Conservation (phyloP, 1,140 invertebrate species). For the Papilio xuthus region DNA sequence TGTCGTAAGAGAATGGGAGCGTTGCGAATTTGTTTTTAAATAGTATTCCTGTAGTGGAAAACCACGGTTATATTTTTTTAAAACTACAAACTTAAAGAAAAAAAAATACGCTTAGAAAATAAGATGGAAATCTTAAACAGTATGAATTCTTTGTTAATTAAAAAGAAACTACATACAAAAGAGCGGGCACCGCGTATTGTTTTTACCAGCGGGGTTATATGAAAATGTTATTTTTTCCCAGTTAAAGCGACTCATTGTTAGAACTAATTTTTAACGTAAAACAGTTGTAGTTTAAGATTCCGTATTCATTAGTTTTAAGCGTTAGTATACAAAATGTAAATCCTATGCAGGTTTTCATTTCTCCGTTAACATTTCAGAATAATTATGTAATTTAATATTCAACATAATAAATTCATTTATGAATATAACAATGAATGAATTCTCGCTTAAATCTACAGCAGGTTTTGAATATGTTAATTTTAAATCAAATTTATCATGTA, state of each 20-base stretch:
- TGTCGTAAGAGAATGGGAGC: too few relatives aligned
- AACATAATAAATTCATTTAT: neutral
- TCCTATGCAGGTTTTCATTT: neutral
- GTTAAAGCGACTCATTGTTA: neutral
- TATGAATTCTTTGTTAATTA: neutral
- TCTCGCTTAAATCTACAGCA: neutral
- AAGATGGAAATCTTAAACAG: neutral
- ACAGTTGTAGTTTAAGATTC: neutral
- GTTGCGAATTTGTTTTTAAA: too few relatives aligned
- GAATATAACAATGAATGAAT: constrained; percentile 14
- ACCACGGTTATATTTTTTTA: too few relatives aligned
- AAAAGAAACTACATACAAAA: neutral
- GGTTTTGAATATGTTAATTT: constrained; percentile 9
- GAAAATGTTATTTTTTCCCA: neutral
- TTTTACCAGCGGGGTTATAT: neutral
- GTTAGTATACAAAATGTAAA: constrained; percentile 2
- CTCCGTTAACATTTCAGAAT: constrained; percentile 1
- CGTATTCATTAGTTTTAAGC: neutral
- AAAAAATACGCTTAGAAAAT: neutral
- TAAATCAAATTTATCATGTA: constrained; percentile 8
- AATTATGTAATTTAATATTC: constrained; percentile 12
- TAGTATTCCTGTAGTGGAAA: too few relatives aligned
- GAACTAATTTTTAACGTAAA: neutral
- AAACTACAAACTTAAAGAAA: too few relatives aligned
- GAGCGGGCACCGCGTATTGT: neutral